Conservation (phyloP, 1,140 invertebrate genomes). For the Portunus trituberculatus region DNA sequence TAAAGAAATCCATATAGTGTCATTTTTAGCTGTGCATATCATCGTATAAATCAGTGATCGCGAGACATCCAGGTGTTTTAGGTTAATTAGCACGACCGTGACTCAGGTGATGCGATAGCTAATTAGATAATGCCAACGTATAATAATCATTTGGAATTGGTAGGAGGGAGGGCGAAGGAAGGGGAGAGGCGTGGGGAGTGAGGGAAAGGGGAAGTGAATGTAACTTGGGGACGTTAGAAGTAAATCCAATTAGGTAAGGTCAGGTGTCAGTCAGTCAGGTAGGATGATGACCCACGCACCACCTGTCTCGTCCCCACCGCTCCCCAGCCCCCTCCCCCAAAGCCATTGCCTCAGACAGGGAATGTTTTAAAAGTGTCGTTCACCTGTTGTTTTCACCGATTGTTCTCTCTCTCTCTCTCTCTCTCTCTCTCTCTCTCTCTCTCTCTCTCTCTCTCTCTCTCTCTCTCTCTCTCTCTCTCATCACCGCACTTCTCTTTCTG, state of each 20-base stretch:
- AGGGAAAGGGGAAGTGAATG: too few species aligned
- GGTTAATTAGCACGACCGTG: not conserved
- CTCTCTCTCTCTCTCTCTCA: not conserved
- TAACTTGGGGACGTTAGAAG: not conserved
- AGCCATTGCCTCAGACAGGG: too few species aligned
- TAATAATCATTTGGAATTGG: not conserved
- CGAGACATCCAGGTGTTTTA: not conserved
- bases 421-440: constrained; percentile 18
- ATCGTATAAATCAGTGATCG: not conserved
- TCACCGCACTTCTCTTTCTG: not conserved
- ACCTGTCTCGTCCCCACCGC: not conserved
- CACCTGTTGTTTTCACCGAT: not conserved
- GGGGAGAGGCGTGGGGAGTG: not conserved
- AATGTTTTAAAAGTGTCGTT: not conserved
- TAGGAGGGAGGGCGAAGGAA: not conserved
- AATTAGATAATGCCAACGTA: not conserved
- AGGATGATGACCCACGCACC: not conserved
- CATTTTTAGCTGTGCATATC: not conserved
- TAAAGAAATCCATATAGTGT: too few species aligned
- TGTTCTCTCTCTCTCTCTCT: not conserved
- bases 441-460: constrained; percentile 7
- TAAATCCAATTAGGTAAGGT: not conserved
- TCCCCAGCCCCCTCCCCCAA: not conserved
- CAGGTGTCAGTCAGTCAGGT: not conserved
- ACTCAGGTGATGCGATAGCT: not conserved